Evolutionary conservation across 2,888 invertebrate species (phyloP).

Genomic region (Acrobasis consociella): DNA sequence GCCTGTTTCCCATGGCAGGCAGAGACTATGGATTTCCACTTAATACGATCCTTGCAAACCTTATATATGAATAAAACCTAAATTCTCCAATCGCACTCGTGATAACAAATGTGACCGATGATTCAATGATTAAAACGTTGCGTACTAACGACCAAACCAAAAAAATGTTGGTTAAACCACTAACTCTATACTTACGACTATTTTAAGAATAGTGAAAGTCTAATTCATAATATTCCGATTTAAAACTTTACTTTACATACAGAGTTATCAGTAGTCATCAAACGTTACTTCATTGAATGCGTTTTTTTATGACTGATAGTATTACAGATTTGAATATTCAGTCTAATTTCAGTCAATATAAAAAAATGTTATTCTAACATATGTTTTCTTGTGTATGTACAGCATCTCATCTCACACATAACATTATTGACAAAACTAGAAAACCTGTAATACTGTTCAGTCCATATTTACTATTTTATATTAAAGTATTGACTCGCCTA

Average conservation of each 20-base stretch:
- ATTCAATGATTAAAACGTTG: constrained; percentile 13
- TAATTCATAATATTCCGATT: constrained; percentile 27
- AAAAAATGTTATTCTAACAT: background rate
- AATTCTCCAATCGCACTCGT: constrained; percentile 11
- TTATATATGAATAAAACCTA: background rate
- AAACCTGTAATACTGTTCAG: constrained; percentile 4
- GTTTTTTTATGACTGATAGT: constrained; percentile 19
- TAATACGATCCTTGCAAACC: too few relatives aligned
- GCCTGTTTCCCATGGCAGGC: too few relatives aligned
- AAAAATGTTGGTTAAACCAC: constrained; percentile 19
- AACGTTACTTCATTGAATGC: constrained; percentile 43
- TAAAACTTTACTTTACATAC: constrained; percentile 31
- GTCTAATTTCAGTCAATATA: background rate
- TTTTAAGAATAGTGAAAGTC: constrained; percentile 22
- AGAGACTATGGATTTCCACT: too few relatives aligned
- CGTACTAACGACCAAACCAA: constrained; percentile 11
- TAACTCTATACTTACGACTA: constrained; percentile 20
- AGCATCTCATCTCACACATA: too few relatives aligned
- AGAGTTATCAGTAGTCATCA: constrained; percentile 37
- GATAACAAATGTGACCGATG: background rate
- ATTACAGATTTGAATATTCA: constrained; percentile 3
- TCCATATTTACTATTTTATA: background rate
- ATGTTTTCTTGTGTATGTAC: background rate
- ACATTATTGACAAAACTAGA: background rate
- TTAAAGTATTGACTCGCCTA: background rate